Percentiles rank a stretch among this genome's conserved stretches.
These are phyloP conservation scores for Alexandromys fortis DNA, from an alignment of 2,113 vertebrate species.

Conservation along the genomic window DNA sequence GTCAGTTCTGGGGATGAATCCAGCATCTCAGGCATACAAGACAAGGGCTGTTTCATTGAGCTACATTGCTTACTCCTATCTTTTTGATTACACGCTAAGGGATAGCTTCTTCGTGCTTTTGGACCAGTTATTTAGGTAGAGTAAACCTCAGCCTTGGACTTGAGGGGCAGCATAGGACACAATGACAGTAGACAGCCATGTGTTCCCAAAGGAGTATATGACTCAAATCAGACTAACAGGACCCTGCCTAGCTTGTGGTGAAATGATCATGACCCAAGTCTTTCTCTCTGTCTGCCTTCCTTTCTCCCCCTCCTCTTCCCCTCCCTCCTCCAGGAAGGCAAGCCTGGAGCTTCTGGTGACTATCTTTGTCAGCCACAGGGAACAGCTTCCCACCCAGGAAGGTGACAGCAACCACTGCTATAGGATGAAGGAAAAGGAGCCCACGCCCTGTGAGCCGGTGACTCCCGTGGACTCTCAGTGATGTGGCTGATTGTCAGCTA, in stretches of 20 bases:
- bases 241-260: not conserved
- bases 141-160: not conserved
- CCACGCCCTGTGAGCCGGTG: not conserved
- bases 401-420: not conserved
- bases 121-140: not conserved
- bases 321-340: not conserved
- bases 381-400: not conserved
- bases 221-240: not conserved
- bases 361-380: not conserved
- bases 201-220: not conserved
- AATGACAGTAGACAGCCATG: not conserved
- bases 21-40: too few species aligned
- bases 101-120: not conserved
- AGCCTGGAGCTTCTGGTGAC: not conserved
- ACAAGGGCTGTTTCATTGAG: not conserved
- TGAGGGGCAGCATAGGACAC: not conserved
- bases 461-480: not conserved
- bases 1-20: not conserved
- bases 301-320: fast-evolving
- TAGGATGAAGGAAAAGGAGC: not conserved
- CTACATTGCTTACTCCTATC: not conserved
- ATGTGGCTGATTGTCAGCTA: not conserved
- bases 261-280: not conserved
- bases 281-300: not conserved
- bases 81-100: not conserved